These are phyloP conservation scores for Spilogale gracilis DNA, from an alignment of 2,113 vertebrate genomes.

Conservation along the genomic window DNA sequence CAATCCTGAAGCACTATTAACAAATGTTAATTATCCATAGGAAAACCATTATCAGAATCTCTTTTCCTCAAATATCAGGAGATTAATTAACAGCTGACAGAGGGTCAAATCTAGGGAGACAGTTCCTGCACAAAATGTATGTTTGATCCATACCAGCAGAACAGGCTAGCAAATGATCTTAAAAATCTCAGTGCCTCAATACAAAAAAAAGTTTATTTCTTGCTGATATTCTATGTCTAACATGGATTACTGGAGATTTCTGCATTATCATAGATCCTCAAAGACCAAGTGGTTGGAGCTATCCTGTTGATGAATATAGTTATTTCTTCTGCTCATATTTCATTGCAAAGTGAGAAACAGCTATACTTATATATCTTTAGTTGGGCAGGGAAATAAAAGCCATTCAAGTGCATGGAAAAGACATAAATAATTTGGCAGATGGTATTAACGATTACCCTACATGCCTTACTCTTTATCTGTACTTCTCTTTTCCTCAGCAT, in stretches of 20 bases:
- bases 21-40: neutral
- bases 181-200: neutral
- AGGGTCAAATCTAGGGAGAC: neutral
- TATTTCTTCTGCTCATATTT: neutral
- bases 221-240: neutral
- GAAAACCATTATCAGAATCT: neutral
- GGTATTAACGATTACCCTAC: neutral
- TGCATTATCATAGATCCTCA: neutral
- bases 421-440: neutral
- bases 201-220: neutral
- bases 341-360: neutral
- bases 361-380: neutral
- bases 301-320: neutral
- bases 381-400: neutral
- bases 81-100: neutral
- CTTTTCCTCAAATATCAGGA: neutral
- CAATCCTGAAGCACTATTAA: neutral
- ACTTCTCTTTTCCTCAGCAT: neutral
- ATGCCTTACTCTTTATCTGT: neutral
- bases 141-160: neutral
- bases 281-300: neutral
- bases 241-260: neutral
- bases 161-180: neutral
- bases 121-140: neutral
- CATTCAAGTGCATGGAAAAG: neutral